These are phyloP conservation scores for Onychomys leucogaster DNA, from an alignment of 2,797 vertebrate genomes.

Conservation along the genomic window DNA sequence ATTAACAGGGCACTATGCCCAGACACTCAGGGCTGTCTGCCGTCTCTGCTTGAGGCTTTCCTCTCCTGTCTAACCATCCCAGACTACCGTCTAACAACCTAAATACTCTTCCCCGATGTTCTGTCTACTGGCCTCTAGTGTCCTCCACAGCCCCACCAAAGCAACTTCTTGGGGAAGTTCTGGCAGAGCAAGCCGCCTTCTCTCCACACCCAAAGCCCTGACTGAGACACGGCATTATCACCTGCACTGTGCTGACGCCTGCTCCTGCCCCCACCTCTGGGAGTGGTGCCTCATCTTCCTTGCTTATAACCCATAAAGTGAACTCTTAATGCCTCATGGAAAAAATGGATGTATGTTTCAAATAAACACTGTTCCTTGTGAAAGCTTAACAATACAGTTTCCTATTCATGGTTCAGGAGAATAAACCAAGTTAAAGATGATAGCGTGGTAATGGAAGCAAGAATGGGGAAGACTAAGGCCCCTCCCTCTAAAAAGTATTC, in stretches of 20 bases:
- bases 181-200: background rate
- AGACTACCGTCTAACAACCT: background rate
- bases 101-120: background rate
- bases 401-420: background rate
- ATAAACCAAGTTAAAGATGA: background rate
- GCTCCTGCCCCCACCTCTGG: background rate
- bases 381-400: background rate
- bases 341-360: background rate
- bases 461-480: background rate
- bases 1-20: background rate
- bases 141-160: background rate
- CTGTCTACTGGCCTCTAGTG: background rate
- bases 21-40: rapidly evolving
- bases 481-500: background rate
- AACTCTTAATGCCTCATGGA: background rate
- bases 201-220: rapidly evolving
- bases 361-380: background rate
- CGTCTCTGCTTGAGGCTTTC: background rate
- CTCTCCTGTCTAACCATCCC: background rate
- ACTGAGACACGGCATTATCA: too few species aligned
- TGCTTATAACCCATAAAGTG: background rate
- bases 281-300: background rate
- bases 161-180: background rate
- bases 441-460: background rate
- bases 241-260: too few species aligned